phyloP scores from a whole-genome alignment of 2,113 vertebrate species.

The Climacteris rufus region DNA sequence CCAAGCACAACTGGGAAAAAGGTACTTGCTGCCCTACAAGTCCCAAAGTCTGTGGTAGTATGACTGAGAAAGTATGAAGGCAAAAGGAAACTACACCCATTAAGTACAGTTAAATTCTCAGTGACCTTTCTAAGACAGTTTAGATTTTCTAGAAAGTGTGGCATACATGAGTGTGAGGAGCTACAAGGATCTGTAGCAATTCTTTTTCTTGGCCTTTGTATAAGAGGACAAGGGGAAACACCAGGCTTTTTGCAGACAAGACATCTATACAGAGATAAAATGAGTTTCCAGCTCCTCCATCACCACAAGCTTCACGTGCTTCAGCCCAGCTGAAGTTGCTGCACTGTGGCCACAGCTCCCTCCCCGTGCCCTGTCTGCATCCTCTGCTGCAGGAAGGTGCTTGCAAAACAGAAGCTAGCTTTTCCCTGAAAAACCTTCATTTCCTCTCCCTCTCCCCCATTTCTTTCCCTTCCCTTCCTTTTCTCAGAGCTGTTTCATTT shows the following conservation, averaged over 20 bases:
- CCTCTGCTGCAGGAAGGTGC: background rate
- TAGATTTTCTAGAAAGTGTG: background rate
- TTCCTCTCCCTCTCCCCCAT: background rate
- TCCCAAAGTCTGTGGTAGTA: background rate
- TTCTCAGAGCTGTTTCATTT: background rate
- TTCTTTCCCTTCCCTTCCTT: background rate
- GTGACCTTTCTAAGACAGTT: background rate
- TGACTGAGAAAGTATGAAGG: background rate
- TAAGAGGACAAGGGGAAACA: background rate
- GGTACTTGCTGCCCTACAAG: background rate
- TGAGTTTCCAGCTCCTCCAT: background rate
- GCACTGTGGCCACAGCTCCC: background rate
- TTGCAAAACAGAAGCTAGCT: background rate
- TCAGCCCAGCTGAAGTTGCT: background rate
- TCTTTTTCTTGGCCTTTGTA: background rate
- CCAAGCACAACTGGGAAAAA: background rate
- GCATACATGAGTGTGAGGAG: background rate
- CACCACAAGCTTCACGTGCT: rapidly evolving
- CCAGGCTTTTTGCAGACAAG: background rate
- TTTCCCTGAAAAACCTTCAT: background rate
- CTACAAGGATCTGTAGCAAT: background rate
- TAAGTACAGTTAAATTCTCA: background rate
- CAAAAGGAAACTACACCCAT: background rate
- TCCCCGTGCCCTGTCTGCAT: background rate
- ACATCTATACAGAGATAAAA: background rate